Evolutionary conservation across 2,797 vertebrate genomes (phyloP).

Genomic region (Eupleurogrammus muticus): DNA sequence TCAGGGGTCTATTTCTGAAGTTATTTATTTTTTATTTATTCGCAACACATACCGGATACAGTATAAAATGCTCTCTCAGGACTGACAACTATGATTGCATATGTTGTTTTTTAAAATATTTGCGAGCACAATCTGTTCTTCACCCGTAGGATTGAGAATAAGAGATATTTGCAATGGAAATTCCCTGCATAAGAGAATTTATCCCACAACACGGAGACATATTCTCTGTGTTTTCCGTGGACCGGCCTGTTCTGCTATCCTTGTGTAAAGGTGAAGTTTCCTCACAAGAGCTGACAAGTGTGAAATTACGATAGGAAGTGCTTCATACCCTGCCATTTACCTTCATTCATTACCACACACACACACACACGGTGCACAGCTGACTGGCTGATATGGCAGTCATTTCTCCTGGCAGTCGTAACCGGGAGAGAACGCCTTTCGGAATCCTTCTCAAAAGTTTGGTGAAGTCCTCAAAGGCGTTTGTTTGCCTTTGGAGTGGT

Average conservation of each 20-base stretch:
- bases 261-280: slow-evolving; percentile 84
- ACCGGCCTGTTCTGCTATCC: slow-evolving; percentile 71
- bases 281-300: slow-evolving; percentile 84
- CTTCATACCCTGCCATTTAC: slow-evolving; percentile 82
- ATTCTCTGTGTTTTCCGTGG: slow-evolving; percentile 66
- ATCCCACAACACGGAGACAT: slow-evolving; percentile 59
- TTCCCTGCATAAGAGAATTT: slow-evolving; percentile 63
- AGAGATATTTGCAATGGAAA: slow-evolving; percentile 70
- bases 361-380: slow-evolving; percentile 54
- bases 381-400: slow-evolving; percentile 71
- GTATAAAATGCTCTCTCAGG: not conserved
- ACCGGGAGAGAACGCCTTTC: slow-evolving; percentile 61
- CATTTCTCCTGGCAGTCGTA: slow-evolving; percentile 49
- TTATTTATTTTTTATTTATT: not conserved
- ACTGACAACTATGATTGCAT: slow-evolving; percentile 1
- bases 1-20: too few relatives aligned
- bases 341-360: slow-evolving; percentile 80
- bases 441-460: slow-evolving; percentile 41
- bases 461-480: slow-evolving; percentile 60
- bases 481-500: slow-evolving; percentile 58
- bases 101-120: slow-evolving; percentile 10
- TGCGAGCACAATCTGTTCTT: not conserved
- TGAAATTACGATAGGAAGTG: slow-evolving; percentile 85
- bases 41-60: not conserved
- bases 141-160: slow-evolving; percentile 13